phyloP scores from a whole-genome alignment of 1,140 invertebrate species.

The Atta texana region DNA sequence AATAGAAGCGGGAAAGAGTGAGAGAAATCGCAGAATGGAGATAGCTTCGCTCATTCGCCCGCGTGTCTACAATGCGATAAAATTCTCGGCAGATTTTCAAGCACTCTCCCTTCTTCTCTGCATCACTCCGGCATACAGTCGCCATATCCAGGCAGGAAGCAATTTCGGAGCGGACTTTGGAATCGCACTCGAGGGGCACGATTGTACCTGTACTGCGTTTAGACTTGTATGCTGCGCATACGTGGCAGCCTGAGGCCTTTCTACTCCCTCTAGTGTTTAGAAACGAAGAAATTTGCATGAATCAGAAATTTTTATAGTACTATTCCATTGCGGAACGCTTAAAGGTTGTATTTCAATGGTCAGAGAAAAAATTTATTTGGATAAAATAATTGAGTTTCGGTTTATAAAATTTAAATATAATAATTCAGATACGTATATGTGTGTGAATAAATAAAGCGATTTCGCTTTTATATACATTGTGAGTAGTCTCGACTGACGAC shows the following conservation, averaged over 20 bases:
- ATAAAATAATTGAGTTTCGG: neutral
- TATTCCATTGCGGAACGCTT: neutral
- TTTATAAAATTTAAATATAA: too few relatives aligned
- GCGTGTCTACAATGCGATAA: slow-evolving; percentile 51
- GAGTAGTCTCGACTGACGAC: too few relatives aligned
- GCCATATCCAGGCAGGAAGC: slow-evolving; percentile 46
- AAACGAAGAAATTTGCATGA: slow-evolving; percentile 4
- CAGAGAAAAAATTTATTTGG: neutral
- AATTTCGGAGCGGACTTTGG: slow-evolving; percentile 43
- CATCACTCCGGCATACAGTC: neutral
- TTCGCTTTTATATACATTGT: too few relatives aligned
- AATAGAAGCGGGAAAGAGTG: neutral
- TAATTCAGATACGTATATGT: too few relatives aligned
- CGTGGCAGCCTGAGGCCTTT: neutral
- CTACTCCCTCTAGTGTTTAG: neutral
- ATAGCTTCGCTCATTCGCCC: slow-evolving; percentile 34
- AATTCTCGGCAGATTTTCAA: slow-evolving; percentile 60
- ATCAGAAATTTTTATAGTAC: neutral
- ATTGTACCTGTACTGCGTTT: slow-evolving; percentile 14
- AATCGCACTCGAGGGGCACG: slow-evolving; percentile 48
- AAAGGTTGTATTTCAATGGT: neutral
- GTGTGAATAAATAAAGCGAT: too few relatives aligned
- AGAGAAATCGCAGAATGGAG: slow-evolving; percentile 42
- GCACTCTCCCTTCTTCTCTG: neutral
- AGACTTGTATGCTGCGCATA: slow-evolving; percentile 1